phyloP scores from a whole-genome alignment of 2,888 invertebrate species.

The Lottia scabra region DNA sequence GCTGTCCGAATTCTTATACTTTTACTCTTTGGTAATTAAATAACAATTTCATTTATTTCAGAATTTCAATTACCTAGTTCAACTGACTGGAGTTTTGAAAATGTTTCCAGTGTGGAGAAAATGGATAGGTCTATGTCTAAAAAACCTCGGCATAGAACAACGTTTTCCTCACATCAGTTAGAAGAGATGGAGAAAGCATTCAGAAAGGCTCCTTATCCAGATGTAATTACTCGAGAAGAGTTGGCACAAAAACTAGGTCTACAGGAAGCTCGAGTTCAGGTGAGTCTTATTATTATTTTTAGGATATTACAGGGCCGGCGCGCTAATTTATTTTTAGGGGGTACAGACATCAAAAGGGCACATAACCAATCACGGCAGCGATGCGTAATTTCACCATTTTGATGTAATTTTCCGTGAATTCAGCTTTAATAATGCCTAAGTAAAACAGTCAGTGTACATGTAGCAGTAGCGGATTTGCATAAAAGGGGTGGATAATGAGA shows the following conservation, averaged over 20 bases:
- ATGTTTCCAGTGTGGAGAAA: neutral
- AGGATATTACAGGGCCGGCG: no score
- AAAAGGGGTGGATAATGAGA: no score
- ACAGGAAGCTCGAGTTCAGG: constrained; percentile 78
- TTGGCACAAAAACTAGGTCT: constrained; percentile 89
- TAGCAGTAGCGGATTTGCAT: no score
- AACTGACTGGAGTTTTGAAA: neutral
- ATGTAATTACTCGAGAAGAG: constrained; percentile 95
- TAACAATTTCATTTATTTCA: neutral
- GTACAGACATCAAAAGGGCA: no score
- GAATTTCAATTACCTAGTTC: neutral
- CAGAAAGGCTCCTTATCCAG: constrained; percentile 94
- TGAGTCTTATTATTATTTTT: constrained; percentile 12
- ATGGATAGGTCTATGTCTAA: neutral
- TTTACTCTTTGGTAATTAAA: no score
- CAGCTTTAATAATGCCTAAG: no score
- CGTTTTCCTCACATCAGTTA: constrained; percentile 93
- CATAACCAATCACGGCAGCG: no score
- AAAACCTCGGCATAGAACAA: constrained; percentile 78
- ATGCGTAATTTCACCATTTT: no score
- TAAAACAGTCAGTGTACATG: no score
- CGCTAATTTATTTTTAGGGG: no score
- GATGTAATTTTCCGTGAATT: no score
- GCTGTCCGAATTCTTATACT: no score
- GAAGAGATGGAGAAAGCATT: constrained; percentile 94